Evolutionary conservation across 2,113 vertebrate genomes (phyloP).

Genomic region (Oryctolagus cuniculus): mOryCun1.1 NC_091443.1:71114501-71115000

Average conservation of each 20-base stretch:
- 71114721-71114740: not conserved
- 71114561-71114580: not conserved
- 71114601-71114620: conserved; percentile 9
- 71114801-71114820: not conserved
- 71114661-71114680: not conserved
- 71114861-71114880: not conserved
- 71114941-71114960: conserved; percentile 34
- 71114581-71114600: conserved; percentile 37
- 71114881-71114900: conserved; percentile 22
- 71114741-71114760: conserved; percentile 37
- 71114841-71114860: conserved; percentile 28
- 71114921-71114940: not conserved
- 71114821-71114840: not conserved
- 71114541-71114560: not conserved
- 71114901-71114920: not conserved
- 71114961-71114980: conserved; percentile 39
- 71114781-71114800: not conserved
- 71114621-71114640: conserved; percentile 34
- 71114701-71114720: not conserved
- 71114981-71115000: conserved; percentile 25
- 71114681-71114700: not conserved
- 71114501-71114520: not conserved
- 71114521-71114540: not conserved
- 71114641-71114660: not conserved
- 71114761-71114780: not conserved